These are phyloP conservation scores for Dryas iulia DNA, from an alignment of 1,140 invertebrate genomes.

Conservation along the genomic window DNA sequence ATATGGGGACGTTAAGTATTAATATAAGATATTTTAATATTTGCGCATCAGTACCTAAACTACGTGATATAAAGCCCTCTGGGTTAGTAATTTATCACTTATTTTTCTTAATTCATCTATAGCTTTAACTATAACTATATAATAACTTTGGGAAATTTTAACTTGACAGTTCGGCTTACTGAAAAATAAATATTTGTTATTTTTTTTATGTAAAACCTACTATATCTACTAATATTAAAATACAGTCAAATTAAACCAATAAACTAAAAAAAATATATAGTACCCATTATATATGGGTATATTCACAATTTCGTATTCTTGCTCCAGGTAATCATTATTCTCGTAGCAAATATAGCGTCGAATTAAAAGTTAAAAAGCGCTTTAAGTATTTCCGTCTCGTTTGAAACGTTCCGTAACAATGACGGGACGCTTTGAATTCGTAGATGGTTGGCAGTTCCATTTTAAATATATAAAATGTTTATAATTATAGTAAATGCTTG, in stretches of 20 bases:
- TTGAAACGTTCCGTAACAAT: background rate
- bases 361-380: conserved; percentile 7
- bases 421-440: background rate
- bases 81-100: no score
- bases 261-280: background rate
- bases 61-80: no score
- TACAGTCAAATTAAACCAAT: no score
- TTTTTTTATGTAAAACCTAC: no score
- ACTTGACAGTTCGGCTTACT: no score
- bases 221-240: no score
- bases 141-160: no score
- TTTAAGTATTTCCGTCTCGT: conserved; percentile 8
- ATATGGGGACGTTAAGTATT: background rate
- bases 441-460: background rate
- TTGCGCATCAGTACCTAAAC: no score
- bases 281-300: background rate
- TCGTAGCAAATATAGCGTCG: conserved; percentile 4
- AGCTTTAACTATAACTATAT: no score
- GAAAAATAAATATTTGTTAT: no score
- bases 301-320: background rate
- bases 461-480: background rate
- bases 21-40: background rate
- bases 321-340: conserved; percentile 2
- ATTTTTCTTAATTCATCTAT: no score
- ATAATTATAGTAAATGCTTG: background rate